Evolutionary conservation across 2,113 vertebrate genomes (phyloP), one percentile per base, ranked within the genome.

Genomic region (Beaufortia kweichowensis): DNA sequence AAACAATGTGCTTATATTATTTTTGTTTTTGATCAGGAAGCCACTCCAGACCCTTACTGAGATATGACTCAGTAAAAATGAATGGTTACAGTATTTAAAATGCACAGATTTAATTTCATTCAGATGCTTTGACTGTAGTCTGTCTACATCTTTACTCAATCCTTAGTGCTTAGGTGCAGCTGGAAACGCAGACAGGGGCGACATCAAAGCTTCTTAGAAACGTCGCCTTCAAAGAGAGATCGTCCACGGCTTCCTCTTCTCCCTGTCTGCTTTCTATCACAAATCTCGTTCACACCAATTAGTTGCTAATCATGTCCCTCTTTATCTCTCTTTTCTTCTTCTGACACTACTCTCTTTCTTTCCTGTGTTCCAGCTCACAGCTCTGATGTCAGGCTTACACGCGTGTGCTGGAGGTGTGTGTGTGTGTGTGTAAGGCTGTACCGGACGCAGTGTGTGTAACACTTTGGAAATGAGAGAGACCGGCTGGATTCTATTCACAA

Each of bases 131-230:
- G 33, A 35, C 33, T 46, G 14, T 14, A 46, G 4, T 46, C 41
- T 17, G 3, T 46, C 3, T 12, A 46, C 41, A 46, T 15, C 41
- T 46, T 46, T 35, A 35, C 33, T 2, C 35, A 56, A 1, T 23
- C 21, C 33, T 23, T 69, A 71, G 31, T 31, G 2, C 53, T 39
- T 79, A 81, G 84, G 81, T 85, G 74, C 78, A 77, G 33, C 31
- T 23, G 64, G 75, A 72, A 82, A 84, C 74, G 70, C 53, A 78
- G 75, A 84, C 64, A 83, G 82, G 64, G 62, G 71, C 72, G 55
- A 88, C 86, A 90, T 92, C 87, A 91, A 88, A 91, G 66, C 77
- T 75, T 79, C 86, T 89, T 84, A 80, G 82, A 70, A 62, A 76
- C 84, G 83, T 79, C 53, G 60, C 80, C 85, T 86, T 81, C 83